Percentiles rank a stretch among this genome's conserved stretches.
These are phyloP conservation scores for Botia kubotai DNA, from an alignment of 2,797 vertebrate genomes.

Conservation along the genomic window DNA sequence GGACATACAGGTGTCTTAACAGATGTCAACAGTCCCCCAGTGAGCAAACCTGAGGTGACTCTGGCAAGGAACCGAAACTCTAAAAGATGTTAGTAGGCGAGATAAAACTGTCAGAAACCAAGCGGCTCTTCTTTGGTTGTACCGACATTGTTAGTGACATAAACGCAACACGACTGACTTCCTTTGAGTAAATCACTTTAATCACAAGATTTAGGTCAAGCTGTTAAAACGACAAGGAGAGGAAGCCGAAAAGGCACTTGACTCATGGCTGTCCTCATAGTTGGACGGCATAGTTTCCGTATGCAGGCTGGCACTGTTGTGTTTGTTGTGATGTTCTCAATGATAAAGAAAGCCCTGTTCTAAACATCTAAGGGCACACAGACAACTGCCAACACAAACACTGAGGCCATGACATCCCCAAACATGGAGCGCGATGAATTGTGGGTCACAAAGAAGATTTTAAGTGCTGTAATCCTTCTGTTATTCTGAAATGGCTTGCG, in stretches of 20 bases:
- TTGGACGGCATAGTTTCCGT: conserved; percentile 68
- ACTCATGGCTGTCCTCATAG: conserved; percentile 54
- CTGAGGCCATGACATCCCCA: background rate
- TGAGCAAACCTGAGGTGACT: too few relatives aligned
- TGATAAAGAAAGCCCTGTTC: conserved; percentile 12
- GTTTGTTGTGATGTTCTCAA: conserved; percentile 13
- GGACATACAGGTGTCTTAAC: too few relatives aligned
- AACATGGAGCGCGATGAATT: background rate
- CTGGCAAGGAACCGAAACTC: too few relatives aligned
- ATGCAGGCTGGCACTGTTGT: background rate
- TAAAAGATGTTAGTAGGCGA: too few relatives aligned
- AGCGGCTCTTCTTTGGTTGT: background rate
- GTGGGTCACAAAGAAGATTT: background rate
- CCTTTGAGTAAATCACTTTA: conserved; percentile 10
- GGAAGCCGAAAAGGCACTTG: conserved; percentile 17
- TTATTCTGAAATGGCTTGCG: background rate
- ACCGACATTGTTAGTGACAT: background rate
- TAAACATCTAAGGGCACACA: background rate
- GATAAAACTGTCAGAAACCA: background rate
- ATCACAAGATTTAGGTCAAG: conserved; percentile 38
- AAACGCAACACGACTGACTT: conserved; percentile 9
- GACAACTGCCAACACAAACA: conserved; percentile 1
- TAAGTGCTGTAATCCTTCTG: background rate
- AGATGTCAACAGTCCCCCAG: too few relatives aligned
- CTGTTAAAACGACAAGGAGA: conserved; percentile 18